Evolutionary conservation across 1,140 invertebrate genomes (phyloP).

Genomic region (Rhopalosiphum maidis): DNA sequence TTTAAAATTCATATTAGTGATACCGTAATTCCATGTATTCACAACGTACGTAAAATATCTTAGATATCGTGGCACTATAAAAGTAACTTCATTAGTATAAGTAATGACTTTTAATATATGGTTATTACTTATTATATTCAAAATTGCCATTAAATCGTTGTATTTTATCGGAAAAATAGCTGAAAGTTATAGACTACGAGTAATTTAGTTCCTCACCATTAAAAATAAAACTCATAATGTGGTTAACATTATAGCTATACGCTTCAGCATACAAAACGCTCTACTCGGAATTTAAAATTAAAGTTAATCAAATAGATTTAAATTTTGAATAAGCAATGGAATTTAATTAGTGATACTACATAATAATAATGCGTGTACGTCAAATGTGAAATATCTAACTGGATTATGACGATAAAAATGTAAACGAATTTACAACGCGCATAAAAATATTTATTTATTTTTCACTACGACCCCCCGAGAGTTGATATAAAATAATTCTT

Average conservation of each 20-base stretch:
- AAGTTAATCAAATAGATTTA: neutral
- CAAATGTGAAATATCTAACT: slow-evolving; percentile 1
- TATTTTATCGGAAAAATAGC: neutral
- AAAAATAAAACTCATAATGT: neutral
- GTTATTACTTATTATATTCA: neutral
- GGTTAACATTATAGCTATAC: neutral
- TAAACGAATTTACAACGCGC: neutral
- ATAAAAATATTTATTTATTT: slow-evolving; percentile 14
- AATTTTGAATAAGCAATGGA: neutral
- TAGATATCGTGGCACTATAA: neutral
- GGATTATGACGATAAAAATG: neutral
- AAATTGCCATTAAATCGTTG: neutral
- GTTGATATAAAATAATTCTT: slow-evolving; percentile 7
- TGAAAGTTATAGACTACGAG: no score
- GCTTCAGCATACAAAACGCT: neutral
- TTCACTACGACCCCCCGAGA: neutral
- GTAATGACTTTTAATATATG: neutral
- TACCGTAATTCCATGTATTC: no score
- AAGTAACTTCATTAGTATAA: neutral
- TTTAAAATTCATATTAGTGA: neutral
- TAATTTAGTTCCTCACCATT: no score
- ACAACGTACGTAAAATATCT: no score
- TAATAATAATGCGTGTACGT: neutral
- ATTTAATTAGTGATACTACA: neutral
- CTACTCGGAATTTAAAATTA: neutral